Evolutionary conservation across 2,888 invertebrate species (phyloP), one percentile per base, ranked within the genome.

Genomic region (Notocelia uddmanniana): DNA sequence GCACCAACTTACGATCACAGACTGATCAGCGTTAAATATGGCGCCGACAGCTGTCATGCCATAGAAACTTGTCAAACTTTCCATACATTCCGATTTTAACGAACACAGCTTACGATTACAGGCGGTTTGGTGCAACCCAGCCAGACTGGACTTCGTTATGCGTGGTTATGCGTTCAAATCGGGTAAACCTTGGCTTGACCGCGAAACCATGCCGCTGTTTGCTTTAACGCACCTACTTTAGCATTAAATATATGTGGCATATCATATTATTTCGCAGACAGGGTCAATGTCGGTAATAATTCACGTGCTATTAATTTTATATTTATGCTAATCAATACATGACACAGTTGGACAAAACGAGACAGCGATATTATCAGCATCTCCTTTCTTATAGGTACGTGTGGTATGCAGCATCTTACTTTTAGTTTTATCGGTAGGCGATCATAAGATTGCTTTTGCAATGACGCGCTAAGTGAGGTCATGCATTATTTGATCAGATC

Each of bases 401-500:
- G 48, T 48, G 8, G 9, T n/a, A 18, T 48, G 3, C 5, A 18
- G 10, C n/a, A 48, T 18, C n/a, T 9, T 48, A 48, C 48, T 48
- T 18, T 18, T 18, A 48, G 8, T 48, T 37, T 37, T 37, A 37
- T 37, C 15, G 0, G 15, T 41, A 41, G 13, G 26, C 5, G 15
- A 41, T 15, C 5, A 41, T 41, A 41, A 41, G 41, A 59, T 37
- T 41, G 31, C 19, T 37, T 41, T 59, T 34, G 13, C 19, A 8
- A 37, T 58, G 37, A 34, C 58, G 58, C 37, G 5, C 2, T 15
- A 18, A 41, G 41, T 41, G 59, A 59, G 23, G 59, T 59, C 60
- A 45, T n/a, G n/a, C n/a, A n/a, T 37, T 59, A 13, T 59, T 37
- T 41, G 59, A 59, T 11, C 60, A 23, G 23, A 48, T 10, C 60